Evolutionary conservation across 2,888 invertebrate genomes (phyloP).

Genomic region (Drosophila formosana): DNA sequence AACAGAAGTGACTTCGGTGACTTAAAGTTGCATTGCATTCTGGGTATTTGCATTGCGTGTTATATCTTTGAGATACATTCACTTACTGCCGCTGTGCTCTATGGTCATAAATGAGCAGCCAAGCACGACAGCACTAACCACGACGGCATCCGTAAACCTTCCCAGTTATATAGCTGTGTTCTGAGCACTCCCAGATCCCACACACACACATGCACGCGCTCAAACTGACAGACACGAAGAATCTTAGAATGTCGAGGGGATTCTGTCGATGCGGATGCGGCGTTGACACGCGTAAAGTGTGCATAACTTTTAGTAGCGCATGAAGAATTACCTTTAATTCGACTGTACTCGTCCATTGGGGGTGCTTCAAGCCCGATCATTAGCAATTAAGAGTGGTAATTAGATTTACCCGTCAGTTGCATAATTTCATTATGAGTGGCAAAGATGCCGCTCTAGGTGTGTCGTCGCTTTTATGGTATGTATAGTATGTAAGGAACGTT

Average conservation of each 20-base stretch:
- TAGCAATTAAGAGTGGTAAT: constrained; percentile 28
- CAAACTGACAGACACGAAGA: background rate
- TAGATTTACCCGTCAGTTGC: constrained; percentile 25
- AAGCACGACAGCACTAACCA: constrained; percentile 58
- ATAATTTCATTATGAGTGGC: constrained; percentile 10
- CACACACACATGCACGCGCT: background rate
- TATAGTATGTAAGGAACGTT: background rate
- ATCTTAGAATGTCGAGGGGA: background rate
- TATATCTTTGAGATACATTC: constrained; percentile 62
- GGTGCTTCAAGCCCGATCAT: constrained; percentile 8
- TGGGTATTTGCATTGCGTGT: constrained; percentile 13
- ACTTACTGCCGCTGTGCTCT: constrained; percentile 56
- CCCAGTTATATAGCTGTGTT: constrained; percentile 20
- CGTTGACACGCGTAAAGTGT: constrained; percentile 58
- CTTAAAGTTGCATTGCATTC: constrained; percentile 63
- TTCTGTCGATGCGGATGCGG: constrained; percentile 2
- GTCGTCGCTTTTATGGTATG: background rate
- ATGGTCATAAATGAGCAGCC: constrained; percentile 81
- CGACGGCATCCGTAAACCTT: constrained; percentile 20
- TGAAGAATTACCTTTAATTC: constrained; percentile 51
- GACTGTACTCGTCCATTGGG: background rate
- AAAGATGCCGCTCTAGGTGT: constrained; percentile 11
- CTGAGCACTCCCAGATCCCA: constrained; percentile 15
- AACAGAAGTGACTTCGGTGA: constrained; percentile 30
- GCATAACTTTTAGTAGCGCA: constrained; percentile 62